Base-by-base conservation (phyloP, 2,113 vertebrate genomes). In the Colistium nudipinnis region DNA sequence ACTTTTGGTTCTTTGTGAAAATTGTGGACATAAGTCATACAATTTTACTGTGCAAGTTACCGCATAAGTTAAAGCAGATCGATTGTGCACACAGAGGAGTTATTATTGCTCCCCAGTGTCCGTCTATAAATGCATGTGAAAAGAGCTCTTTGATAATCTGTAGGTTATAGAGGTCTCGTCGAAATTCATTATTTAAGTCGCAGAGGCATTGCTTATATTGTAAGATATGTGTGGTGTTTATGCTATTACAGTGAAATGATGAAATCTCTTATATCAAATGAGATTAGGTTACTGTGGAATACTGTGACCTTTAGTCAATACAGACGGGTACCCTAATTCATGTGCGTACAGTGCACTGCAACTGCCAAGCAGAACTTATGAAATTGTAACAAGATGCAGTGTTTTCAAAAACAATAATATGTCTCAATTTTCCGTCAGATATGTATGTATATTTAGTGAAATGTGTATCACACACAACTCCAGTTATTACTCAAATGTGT, bases 51-150 rank as follows among this genome's bases (percentile, higher is more conserved):
- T 39, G 10, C 28, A 24, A 64, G 17, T 33, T 47, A 60, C 16
- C 67, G 30, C 22, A 64, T 72, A 19, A 70, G 20, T 33, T 30
- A 41, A 47, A 80, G 53, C 41, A 59, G 17, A 56, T 47, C 25
- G 16, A 14, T 62, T 62, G 19, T 70, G 17, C 38, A 67, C 39
- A 77, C 22, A 33, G 33, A 53, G n/a, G 35, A 71, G 49, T 24
- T 51, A 12, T 69, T 68, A 22, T 51, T 65, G 24, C 38, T 62
- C 55, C 25, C 30, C 27, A 20, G 1, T 61, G 27, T 20, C 59
- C 16, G 35, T 20, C 39, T 54, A 62, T 30, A 62, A 47, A 48
- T 68, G 66, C 77, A 79, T 78, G 76, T 70, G 38, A 74, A 62
- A 71, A 61, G 16, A 72, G 43, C 57, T 52, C 16, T 25, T 47